Conservation (phyloP, 2,797 vertebrate species). For the Poliocrania exsul region DNA sequence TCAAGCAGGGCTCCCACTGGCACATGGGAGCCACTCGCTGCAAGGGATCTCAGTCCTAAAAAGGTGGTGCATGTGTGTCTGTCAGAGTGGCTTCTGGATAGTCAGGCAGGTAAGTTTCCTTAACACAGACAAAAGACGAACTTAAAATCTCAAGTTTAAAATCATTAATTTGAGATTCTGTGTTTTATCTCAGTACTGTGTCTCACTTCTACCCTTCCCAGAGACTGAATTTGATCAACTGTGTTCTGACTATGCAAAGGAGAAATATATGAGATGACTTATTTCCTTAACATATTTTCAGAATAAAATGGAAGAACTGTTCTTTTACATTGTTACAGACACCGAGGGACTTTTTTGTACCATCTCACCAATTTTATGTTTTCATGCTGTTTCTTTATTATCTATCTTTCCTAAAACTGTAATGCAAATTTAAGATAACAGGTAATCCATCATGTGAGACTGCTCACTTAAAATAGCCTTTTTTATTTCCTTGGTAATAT, state of each 20-base stretch:
- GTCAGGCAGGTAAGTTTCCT: not conserved
- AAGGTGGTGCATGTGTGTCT: not conserved
- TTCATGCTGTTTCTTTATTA: not conserved
- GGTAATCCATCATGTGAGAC: not conserved
- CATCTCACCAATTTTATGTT: not conserved
- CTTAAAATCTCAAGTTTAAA: not conserved
- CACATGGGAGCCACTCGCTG: not conserved
- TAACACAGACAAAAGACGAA: not conserved
- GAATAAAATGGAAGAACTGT: not conserved
- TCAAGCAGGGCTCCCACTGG: not conserved
- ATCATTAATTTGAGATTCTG: not conserved
- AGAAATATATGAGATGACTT: not conserved
- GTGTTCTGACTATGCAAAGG: not conserved
- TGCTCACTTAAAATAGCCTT: not conserved
- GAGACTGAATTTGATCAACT: not conserved
- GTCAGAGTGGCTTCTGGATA: not conserved
- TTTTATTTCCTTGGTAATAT: not conserved
- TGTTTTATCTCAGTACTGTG: not conserved
- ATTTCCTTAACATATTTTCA: not conserved
- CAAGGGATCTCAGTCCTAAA: not conserved
- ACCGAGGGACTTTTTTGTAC: not conserved
- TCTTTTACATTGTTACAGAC: not conserved
- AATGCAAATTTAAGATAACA: not conserved
- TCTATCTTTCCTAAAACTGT: not conserved
- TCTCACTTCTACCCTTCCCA: not conserved